Evolutionary conservation across 2,797 vertebrate species (phyloP).

Genomic region (Amblyopsis hoosieri): DNA sequence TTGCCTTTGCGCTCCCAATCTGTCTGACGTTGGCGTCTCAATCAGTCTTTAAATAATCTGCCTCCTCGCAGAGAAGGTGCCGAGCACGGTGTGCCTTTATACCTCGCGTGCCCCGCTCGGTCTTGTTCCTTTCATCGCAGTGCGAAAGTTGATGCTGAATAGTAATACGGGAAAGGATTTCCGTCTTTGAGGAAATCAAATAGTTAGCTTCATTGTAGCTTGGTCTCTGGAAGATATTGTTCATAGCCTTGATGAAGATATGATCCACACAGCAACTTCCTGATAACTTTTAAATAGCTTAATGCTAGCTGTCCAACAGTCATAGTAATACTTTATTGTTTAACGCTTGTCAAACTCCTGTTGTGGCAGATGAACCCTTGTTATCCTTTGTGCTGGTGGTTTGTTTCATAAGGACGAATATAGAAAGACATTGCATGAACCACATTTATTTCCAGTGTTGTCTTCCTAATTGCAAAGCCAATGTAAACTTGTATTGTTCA

Average conservation of each 20-base stretch:
- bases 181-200: constrained; percentile 71
- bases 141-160: constrained; percentile 68
- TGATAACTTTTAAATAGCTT: no score
- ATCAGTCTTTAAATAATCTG: constrained; percentile 87
- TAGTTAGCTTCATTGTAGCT: constrained; percentile 65
- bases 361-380: no score
- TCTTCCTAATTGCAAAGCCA: no score
- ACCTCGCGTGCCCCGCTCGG: constrained; percentile 48
- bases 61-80: constrained; percentile 65
- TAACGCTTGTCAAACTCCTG: no score
- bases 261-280: constrained; percentile 36
- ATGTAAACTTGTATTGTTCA: no score
- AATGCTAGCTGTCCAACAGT: no score
- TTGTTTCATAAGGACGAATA: no score
- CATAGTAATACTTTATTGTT: no score
- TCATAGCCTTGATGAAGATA: constrained; percentile 1
- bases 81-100: constrained; percentile 68
- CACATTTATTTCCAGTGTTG: no score
- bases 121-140: constrained; percentile 48
- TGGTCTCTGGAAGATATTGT: constrained; percentile 50
- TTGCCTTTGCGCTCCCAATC: constrained; percentile 81
- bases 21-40: constrained; percentile 83
- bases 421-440: no score
- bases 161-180: constrained; percentile 72
- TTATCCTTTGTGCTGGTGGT: no score